Evolutionary conservation across 2,888 invertebrate species (phyloP).

Genomic region (Plagodis pulveraria): DNA sequence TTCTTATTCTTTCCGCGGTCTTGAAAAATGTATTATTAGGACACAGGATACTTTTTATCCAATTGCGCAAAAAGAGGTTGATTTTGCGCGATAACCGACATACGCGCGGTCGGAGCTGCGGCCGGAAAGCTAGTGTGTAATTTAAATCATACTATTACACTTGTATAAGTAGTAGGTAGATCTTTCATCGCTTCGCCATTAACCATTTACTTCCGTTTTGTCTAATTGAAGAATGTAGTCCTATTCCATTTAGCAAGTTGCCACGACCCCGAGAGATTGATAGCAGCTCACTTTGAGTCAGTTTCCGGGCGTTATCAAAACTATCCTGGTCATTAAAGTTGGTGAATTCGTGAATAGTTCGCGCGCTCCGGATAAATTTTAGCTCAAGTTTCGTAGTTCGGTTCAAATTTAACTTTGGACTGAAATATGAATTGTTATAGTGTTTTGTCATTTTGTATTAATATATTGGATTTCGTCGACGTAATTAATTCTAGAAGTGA

Average conservation of each 20-base stretch:
- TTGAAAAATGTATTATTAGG: too few relatives aligned
- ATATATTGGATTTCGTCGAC: neutral
- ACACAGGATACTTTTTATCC: too few relatives aligned
- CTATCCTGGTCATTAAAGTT: conserved; percentile 14
- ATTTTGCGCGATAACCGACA: too few relatives aligned
- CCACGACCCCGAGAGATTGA: neutral
- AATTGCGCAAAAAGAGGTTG: too few relatives aligned
- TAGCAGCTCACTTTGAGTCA: conserved; percentile 1
- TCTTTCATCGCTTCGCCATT: too few relatives aligned
- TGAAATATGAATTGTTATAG: neutral
- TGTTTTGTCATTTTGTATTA: neutral
- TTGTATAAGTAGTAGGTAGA: too few relatives aligned
- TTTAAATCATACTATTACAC: too few relatives aligned
- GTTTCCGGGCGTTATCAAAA: conserved; percentile 9
- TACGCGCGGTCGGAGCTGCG: too few relatives aligned
- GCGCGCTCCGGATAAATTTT: neutral
- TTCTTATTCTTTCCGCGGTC: too few relatives aligned
- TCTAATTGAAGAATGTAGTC: neutral
- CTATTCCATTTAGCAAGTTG: conserved; percentile 1
- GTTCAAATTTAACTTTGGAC: neutral
- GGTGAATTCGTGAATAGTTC: conserved; percentile 6
- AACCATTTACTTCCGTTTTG: too few relatives aligned
- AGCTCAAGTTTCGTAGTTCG: neutral
- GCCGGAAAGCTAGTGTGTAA: too few relatives aligned
- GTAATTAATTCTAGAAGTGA: too few relatives aligned